Conservation (phyloP, 2,888 invertebrate genomes). For the Oeneis ivallda region DNA sequence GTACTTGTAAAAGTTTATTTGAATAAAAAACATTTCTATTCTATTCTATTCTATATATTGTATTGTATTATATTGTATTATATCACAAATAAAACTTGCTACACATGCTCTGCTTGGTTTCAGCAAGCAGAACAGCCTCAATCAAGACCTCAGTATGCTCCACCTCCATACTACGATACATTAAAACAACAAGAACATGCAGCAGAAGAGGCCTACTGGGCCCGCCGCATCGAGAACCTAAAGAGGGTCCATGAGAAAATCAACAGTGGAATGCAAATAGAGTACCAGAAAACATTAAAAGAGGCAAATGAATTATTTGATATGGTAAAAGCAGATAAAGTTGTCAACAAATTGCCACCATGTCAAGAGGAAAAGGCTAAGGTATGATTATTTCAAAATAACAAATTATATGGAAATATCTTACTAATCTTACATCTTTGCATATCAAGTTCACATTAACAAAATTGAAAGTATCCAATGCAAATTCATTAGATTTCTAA, state of each 20-base stretch:
- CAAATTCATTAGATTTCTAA: too few species aligned
- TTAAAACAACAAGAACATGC: conserved; percentile 59
- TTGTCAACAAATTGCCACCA: conserved; percentile 64
- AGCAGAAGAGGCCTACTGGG: conserved; percentile 75
- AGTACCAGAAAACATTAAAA: conserved; percentile 72
- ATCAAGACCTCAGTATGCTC: conserved; percentile 51
- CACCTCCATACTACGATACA: conserved; percentile 55
- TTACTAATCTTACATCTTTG: too few species aligned
- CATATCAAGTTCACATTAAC: too few species aligned
- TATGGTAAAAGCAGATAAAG: conserved; percentile 60
- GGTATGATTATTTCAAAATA: too few species aligned
- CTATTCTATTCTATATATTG: too few species aligned
- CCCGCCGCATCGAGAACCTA: conserved; percentile 67
- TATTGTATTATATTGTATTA: too few species aligned
- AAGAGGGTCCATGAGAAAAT: conserved; percentile 72
- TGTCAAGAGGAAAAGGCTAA: conserved; percentile 75
- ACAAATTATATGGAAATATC: too few species aligned
- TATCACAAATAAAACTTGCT: too few species aligned
- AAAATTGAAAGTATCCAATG: too few species aligned
- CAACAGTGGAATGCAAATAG: conserved; percentile 65
- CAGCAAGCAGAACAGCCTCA: conserved; percentile 63
- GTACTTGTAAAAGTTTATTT: too few species aligned
- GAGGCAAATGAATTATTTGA: conserved; percentile 72
- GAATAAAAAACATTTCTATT: too few species aligned
- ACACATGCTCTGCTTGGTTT: conserved; percentile 31